A percentile compares a stretch with the other conserved stretches of the same genome.
Conservation (phyloP, 2,113 vertebrate species). For the Aegithalos caudatus region DNA sequence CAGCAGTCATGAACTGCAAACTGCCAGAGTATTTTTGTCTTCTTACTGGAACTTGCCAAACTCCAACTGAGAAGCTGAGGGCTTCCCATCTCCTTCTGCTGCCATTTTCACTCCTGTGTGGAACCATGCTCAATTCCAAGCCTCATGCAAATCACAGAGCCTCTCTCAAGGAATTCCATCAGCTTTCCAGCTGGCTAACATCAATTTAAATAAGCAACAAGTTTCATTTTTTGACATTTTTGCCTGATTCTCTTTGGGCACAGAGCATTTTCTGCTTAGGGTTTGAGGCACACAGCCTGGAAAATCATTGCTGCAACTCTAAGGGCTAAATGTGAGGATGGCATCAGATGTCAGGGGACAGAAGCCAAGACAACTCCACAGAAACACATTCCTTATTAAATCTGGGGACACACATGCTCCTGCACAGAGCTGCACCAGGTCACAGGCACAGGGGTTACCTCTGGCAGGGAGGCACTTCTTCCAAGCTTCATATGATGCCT, state of each 20-base stretch:
- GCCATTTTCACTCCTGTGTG: neutral
- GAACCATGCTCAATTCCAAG: neutral
- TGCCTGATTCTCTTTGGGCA: neutral
- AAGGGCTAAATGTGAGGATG: neutral
- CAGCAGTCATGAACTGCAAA: neutral
- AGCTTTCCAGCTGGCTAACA: neutral
- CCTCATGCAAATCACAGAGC: neutral
- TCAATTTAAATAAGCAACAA: neutral
- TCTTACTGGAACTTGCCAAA: neutral
- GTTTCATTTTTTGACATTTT: neutral
- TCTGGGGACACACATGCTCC: neutral
- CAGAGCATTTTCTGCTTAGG: neutral
- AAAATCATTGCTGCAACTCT: neutral
- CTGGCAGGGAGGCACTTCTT: conserved; percentile 96
- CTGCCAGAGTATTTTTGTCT: neutral
- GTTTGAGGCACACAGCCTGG: neutral
- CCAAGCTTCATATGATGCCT: conserved; percentile 95
- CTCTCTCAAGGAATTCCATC: neutral
- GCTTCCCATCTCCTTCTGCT: neutral
- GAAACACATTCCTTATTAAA: neutral
- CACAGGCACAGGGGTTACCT: conserved; percentile 71
- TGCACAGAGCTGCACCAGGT: neutral
- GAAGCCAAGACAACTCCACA: neutral
- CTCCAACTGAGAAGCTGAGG: neutral
- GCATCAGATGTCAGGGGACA: neutral